Conservation (phyloP, 2,797 vertebrate species). For the Falco naumanni region DNA sequence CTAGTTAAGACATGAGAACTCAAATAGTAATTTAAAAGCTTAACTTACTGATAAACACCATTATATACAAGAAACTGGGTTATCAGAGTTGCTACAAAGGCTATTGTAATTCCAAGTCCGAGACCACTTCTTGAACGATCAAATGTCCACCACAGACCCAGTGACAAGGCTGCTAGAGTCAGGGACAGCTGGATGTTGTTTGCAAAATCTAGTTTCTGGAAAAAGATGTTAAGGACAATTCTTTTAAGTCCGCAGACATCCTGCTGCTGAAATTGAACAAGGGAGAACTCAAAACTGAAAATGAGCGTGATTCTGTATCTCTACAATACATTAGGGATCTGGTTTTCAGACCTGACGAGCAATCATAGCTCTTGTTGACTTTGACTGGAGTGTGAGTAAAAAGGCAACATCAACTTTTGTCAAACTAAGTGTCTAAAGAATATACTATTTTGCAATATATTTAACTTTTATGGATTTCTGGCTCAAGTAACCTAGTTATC, state of each 20-base stretch:
- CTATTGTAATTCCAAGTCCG: slow-evolving; percentile 95
- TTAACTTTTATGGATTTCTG: not conserved
- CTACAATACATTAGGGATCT: not conserved
- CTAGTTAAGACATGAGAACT: not conserved
- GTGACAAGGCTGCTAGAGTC: slow-evolving; percentile 92
- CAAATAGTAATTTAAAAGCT: not conserved
- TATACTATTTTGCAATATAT: not conserved
- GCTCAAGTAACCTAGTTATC: not conserved
- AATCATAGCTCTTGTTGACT: not conserved
- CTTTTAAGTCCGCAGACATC: not conserved
- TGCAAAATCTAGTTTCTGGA: slow-evolving; percentile 96
- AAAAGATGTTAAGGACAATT: slow-evolving; percentile 82
- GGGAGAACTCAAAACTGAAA: not conserved
- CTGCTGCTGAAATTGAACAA: not conserved
- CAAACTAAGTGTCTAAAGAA: not conserved
- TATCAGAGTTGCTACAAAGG: slow-evolving; percentile 93
- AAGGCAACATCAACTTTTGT: not conserved
- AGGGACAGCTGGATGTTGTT: slow-evolving; percentile 96
- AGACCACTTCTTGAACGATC: slow-evolving; percentile 97
- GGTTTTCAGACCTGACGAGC: not conserved
- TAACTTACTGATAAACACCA: slow-evolving; percentile 95
- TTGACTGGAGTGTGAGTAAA: not conserved
- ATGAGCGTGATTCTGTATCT: not conserved
- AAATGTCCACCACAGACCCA: slow-evolving; percentile 99
- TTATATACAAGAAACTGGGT: slow-evolving; percentile 97